Evolutionary conservation across 37 sponge, comb jelly and placozoan species (phyloP), one percentile per base, ranked within the genome.

Genomic region (Bolinopsis microptera): DNA sequence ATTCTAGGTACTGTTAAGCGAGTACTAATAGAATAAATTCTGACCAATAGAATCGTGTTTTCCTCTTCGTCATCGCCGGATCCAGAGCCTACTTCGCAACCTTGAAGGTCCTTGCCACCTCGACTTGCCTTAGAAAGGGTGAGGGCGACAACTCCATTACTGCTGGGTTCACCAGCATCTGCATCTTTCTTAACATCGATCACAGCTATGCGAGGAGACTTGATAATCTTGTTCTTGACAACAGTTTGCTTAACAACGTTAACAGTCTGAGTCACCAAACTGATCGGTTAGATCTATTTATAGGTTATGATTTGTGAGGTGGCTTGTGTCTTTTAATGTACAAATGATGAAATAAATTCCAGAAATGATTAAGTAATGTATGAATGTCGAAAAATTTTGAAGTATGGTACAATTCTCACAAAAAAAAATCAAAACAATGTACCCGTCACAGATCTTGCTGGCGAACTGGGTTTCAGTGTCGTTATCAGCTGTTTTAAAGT

Each of bases 201-300:
- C 40, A 86, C 90, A 40, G 90, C 90, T 8, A 86, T 30, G 2
- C 90, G 34, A 48, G 61, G 41, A 22, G 90, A 41, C 25, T 35
- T 41, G 25, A 86, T 39, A 41, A 38, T 27, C 26, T 23, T 27
- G 90, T 86, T 86, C 48, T 86, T 86, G 28, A 41, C 61, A 5
- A 8, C 31, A 3, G 61, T 41, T 0, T 35, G 36, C 8, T 39
- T 34, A 2, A 38, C 90, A 13, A 86, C 90, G 21, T 38, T 39
- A 0, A 41, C 3, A 22, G 39, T 40, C 30, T 39, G 26, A 27
- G 37, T 86, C n/a, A 86, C 35, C 48, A 86, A 25, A 2, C 90
- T 48, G 61, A 13, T 18, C 5, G 61, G 5, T n/a, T n/a, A n/a
- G n/a, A n/a, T n/a, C n/a, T n/a, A 5, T 5, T 18, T 48, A 13